These are phyloP conservation scores for Trachymyrmex septentrionalis DNA, from an alignment of 1,140 invertebrate genomes.

Conservation along the genomic window DNA sequence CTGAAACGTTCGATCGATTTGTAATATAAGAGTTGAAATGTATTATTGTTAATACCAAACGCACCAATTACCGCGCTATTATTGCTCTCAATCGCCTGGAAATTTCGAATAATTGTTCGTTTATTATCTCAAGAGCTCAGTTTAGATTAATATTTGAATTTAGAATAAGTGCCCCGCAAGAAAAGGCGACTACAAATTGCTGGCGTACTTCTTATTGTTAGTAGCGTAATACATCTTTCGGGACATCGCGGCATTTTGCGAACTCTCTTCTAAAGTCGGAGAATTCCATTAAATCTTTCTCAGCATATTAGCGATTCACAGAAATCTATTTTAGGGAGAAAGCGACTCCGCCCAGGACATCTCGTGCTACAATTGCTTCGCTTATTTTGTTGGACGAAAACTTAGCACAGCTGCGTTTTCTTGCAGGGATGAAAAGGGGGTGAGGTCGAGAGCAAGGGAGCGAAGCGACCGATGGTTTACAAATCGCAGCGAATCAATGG, in stretches of 20 bases:
- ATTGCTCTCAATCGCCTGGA: no score
- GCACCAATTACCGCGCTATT: no score
- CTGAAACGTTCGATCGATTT: no score
- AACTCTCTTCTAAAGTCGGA: conserved; percentile 25
- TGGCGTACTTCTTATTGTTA: conserved; percentile 23
- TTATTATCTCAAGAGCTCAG: no score
- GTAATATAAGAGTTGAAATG: no score
- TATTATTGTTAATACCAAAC: no score
- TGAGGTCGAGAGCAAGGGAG: background rate
- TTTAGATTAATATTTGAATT: background rate
- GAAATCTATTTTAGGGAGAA: conserved; percentile 35
- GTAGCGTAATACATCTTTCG: conserved; percentile 20
- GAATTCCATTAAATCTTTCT: conserved; percentile 51
- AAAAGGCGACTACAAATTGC: conserved; percentile 18
- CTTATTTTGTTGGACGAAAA: conserved; percentile 57
- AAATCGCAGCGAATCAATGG: conserved; percentile 70
- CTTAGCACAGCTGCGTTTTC: conserved; percentile 20
- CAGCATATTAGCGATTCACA: conserved; percentile 54
- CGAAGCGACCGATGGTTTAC: conserved; percentile 43
- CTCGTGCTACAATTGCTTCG: conserved; percentile 48
- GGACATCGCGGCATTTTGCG: conserved; percentile 1
- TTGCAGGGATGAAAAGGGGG: background rate
- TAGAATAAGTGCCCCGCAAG: background rate
- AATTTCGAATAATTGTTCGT: no score
- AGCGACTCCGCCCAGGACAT: conserved; percentile 59